Base-by-base conservation (phyloP, 2,113 vertebrate species). In the Aegotheles bennettii region DNA sequence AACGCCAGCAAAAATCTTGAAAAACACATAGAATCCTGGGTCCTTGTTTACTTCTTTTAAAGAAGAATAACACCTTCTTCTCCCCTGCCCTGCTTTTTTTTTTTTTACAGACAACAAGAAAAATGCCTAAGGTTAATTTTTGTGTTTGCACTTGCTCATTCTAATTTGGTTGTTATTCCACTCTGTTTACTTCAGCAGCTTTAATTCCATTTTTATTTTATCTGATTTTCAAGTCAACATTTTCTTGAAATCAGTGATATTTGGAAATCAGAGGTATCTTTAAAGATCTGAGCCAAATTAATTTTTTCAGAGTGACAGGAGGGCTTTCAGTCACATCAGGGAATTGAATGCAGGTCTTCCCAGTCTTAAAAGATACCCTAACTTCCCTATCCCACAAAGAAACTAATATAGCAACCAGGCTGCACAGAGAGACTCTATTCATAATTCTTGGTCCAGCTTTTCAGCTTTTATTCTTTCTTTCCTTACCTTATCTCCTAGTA, bases 51-150 rank as follows among this genome's bases (percentile, higher is more conserved):
- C 16, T 67, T 75, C 10, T 81, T 80, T 73, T 50, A 61, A 77
- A 40, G 31, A 83, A 76, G 2, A 56, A 38, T 35, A 67, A 38
- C 19, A n/a, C n/a, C n/a, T n/a, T n/a, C n/a, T n/a, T 47, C 14
- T 29, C 10, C 3, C 10, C 2, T 5, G 9, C 1, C 3, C 2
- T 24, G 21, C 7, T 20, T n/a, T 13, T 20, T 35, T 23, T 13
- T 40, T 85, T 63, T 35, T 54, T 35, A 50, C 24, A 33, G 13
- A 28, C 6, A 23, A 35, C 16, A 71, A 68, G 20, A 71, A 75
- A 75, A 57, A 25, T 70, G 8, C n/a, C 17, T 61, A 40, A 9
- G 7, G 36, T 26, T 81, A 8, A 16, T 57, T 74, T 69, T 67
- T 40, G 18, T 60, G 4, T 68, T 48, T 53, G 8, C 36, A 47